Evolutionary conservation across 2,113 vertebrate genomes (phyloP), one percentile per base, ranked within the genome.

Genomic region (Pseudonaja textilis): DNA sequence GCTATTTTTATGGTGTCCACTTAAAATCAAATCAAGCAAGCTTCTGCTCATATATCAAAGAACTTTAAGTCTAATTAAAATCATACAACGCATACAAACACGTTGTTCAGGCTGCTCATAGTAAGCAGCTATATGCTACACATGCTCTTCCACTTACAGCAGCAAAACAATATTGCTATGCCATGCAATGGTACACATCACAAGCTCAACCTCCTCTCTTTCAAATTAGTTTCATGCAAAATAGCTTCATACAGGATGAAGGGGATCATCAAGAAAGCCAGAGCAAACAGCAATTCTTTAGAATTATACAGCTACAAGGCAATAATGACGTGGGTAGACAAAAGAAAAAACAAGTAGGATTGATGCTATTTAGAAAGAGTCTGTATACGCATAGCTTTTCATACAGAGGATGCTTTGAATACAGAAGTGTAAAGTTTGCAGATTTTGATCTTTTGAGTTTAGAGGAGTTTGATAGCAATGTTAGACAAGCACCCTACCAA

Each of bases 151-250:
- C 57, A 89, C 26, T 12, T 89, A 85, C 39, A 89, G 92, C 34
- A 57, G 29, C 88, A 42, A 47, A 89, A 45, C 42, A 61, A 90
- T 86, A 85, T 26, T 54, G n/a, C 25, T 55, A 59, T 85, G 54
- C 56, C n/a, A 64, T 90, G n/a, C 55, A 61, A 34, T 29, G 56
- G 23, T 61, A 87, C 81, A 90, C 45, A 90, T 26, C n/a, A 93
- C 34, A 93, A 87, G 81, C 81, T 87, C 55, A 52, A 59, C 39
- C 23, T 25, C n/a, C 22, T 23, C 16, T 7, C 54, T 54, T 92
- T 52, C 47, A 55, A 88, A 89, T 45, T 45, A 56, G 4, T 59
- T 61, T 86, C 89, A 93, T 87, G 92, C 92, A 87, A 93, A 90
- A 93, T 93, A 61, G 90, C 12, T 52, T 54, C 90, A 39, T 42